Base-by-base conservation (phyloP, 1,140 invertebrate species). In the Scaptodrosophila lebanonensis region DNA sequence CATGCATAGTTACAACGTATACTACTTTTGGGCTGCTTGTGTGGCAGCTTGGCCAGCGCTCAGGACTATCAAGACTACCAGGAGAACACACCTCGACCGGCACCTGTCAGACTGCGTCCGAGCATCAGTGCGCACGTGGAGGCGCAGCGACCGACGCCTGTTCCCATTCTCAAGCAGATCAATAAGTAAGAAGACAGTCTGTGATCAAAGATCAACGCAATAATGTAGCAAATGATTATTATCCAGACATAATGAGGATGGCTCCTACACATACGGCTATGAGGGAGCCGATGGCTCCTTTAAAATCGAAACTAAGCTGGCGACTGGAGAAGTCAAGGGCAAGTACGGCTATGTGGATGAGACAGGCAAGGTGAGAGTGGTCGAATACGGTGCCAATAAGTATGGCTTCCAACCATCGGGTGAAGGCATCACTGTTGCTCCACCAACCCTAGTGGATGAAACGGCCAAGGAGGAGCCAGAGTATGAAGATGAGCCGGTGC, bases 281-380 rank as follows among this genome's bases (percentile, higher is more conserved):
- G 94, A 95, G 83, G 93, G 93, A 6, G 93, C 91, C 8, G 93
- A 95, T 72, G 94, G 94, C 32, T 93, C 93, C 2, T 95, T 95
- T 87, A 95, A 95, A 86, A 95, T 95, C 64, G 94, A 96, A 84
- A 95, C 94, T 4, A 95, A 95, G 77, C 86, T 92, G 20, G 89
- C 92, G 0, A 91, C 90, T 11, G 94, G 94, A 0, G 92, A 95
- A 56, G 93, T 95, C 0, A 93, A 93, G 76, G 94, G 94, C 47
- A 95, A 95, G 82, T 95, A 95, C 72, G 94, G 95, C 3, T 97
- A 95, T 87, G 92, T 95, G 18, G 95, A 95, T 84, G 93, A 94
- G 71, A 89, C 89, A 1, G 94, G 94, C 32, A 85, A 90, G 87
- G 90, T 95, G 1, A 90, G 94, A 8, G 92, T 95, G 1, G 93